A percentile compares a stretch with the other conserved stretches of the same genome.
Conservation (phyloP, 2,113 vertebrate genomes). For the Pterocles burchelli region DNA sequence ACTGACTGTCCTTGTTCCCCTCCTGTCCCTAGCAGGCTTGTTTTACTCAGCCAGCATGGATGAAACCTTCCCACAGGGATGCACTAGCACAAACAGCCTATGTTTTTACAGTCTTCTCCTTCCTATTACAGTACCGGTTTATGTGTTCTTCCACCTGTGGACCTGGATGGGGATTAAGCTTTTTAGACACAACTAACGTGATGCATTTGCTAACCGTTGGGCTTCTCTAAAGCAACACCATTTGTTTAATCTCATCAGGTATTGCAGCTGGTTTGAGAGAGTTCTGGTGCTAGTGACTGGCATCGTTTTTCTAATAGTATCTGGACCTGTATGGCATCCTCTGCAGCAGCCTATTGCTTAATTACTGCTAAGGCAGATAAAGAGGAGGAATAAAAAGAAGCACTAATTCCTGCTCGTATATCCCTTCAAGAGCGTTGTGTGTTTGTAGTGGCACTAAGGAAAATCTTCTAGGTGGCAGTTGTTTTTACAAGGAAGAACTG, state of each 20-base stretch:
- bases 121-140: conserved; percentile 90
- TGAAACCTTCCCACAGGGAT: conserved; percentile 88
- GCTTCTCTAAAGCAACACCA: background rate
- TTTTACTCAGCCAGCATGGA: conserved; percentile 89
- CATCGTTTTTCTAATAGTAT: background rate
- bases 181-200: conserved; percentile 89
- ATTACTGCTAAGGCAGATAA: background rate
- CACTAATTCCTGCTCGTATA: background rate
- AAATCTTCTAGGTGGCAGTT: background rate
- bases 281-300: background rate
- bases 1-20: conserved; percentile 85
- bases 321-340: background rate
- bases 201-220: background rate
- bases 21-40: conserved; percentile 87
- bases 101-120: conserved; percentile 97
- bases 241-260: background rate
- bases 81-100: conserved; percentile 86
- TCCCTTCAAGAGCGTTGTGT: background rate
- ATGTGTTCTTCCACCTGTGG: conserved; percentile 96
- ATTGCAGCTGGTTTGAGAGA: background rate
- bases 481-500: background rate
- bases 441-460: background rate
- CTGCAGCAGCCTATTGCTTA: background rate
- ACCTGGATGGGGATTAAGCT: conserved; percentile 97
- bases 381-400: background rate